phyloP scores from a whole-genome alignment of 2,797 vertebrate genomes.

The Sebastes reedi region DNA sequence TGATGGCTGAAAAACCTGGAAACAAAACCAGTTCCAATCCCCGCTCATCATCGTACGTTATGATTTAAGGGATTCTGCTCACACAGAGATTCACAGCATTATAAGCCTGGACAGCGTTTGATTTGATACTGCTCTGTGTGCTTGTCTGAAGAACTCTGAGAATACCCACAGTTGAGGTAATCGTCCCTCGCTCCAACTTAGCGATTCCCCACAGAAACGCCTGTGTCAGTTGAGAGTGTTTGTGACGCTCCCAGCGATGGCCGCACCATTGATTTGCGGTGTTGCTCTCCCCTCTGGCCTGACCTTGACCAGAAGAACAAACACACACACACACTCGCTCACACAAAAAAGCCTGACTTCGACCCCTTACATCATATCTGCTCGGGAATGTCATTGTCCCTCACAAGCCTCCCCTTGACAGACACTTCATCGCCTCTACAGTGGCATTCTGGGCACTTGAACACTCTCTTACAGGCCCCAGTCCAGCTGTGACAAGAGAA shows the following conservation, averaged over 20 bases:
- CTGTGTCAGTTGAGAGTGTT: constrained; percentile 70
- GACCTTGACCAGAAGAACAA: constrained; percentile 79
- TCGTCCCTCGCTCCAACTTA: constrained; percentile 44
- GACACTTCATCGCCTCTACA: constrained; percentile 48
- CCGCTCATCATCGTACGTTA: not conserved
- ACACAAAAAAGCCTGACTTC: constrained; percentile 51
- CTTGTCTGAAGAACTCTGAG: constrained; percentile 15
- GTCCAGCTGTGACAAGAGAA: constrained; percentile 66
- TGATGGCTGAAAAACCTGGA: not conserved
- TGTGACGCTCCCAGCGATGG: constrained; percentile 58
- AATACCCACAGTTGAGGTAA: constrained; percentile 51
- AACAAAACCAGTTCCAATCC: not conserved
- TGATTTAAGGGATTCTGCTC: not conserved
- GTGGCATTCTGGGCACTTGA: constrained; percentile 53
- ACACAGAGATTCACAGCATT: not conserved
- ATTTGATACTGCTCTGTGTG: constrained; percentile 5
- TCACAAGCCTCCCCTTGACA: constrained; percentile 51
- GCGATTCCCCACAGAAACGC: constrained; percentile 57
- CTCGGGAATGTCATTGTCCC: constrained; percentile 61
- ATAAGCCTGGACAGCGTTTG: not conserved
- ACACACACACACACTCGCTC: constrained; percentile 45
- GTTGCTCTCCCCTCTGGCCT: constrained; percentile 65
- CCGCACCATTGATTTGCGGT: constrained; percentile 81
- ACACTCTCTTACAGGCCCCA: constrained; percentile 12
- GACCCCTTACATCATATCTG: constrained; percentile 76